phyloP scores from a whole-genome alignment of 2,113 vertebrate species.

The Nyctereutes procyonoides region DNA sequence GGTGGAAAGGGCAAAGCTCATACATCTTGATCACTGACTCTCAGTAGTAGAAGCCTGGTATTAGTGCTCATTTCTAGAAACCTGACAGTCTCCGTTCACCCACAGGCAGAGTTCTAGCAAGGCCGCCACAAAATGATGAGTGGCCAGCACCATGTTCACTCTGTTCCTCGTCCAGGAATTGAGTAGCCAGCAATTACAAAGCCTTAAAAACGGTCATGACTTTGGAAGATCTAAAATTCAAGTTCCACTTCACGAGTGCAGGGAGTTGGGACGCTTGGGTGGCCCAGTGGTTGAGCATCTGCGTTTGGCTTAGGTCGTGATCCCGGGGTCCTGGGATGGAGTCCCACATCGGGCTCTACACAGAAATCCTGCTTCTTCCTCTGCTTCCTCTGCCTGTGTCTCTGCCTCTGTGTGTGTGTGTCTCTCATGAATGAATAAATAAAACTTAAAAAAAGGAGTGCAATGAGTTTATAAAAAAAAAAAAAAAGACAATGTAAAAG shows the following conservation, averaged over 20 bases:
- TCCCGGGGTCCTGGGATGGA: too few species aligned
- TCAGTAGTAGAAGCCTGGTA: not conserved
- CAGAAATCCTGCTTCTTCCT: too few species aligned
- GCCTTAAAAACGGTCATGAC: not conserved
- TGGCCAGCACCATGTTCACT: not conserved
- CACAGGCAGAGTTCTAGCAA: not conserved
- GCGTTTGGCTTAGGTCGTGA: too few species aligned
- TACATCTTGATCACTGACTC: not conserved
- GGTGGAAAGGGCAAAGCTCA: not conserved
- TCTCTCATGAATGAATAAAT: too few species aligned
- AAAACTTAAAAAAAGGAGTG: not conserved
- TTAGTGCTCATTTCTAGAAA: not conserved
- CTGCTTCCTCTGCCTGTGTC: too few species aligned
- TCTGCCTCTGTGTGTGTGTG: too few species aligned
- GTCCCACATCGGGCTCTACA: too few species aligned
- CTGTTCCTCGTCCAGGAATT: not conserved
- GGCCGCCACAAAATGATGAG: not conserved
- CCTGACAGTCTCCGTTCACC: not conserved
- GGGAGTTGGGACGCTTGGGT: not conserved
- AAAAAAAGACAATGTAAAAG: not conserved
- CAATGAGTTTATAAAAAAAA: constrained; percentile 14
- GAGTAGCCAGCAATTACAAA: not conserved
- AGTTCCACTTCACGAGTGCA: not conserved
- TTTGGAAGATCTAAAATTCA: not conserved
- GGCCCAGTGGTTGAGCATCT: too few species aligned